These are phyloP conservation scores for Diadema setosum DNA, from an alignment of 35 echinoderm and acorn worm genomes.

Conservation along the genomic window DNA sequence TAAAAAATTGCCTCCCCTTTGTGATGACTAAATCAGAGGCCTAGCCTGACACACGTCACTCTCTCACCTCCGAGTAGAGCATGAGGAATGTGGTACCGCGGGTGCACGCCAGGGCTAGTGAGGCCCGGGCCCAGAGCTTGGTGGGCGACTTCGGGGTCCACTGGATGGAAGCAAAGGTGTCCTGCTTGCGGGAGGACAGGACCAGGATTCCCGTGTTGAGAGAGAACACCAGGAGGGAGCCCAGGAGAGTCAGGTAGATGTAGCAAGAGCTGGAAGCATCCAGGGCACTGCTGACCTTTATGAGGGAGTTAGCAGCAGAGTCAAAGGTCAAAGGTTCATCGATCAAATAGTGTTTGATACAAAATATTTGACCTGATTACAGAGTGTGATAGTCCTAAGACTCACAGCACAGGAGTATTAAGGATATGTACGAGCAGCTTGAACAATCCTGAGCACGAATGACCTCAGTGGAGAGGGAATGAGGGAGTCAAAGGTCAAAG, in stretches of 20 bases:
- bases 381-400: no score
- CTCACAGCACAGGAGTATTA: no score
- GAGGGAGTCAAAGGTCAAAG: no score
- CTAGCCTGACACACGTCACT: not conserved
- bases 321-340: not conserved
- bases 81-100: not conserved
- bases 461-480: no score
- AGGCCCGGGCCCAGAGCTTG: not conserved
- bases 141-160: constrained; percentile 9
- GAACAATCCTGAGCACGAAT: no score
- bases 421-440: no score
- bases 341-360: not conserved
- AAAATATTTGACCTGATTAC: no score
- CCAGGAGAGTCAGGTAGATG: constrained; percentile 34
- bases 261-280: constrained; percentile 54
- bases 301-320: not conserved
- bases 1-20: no score
- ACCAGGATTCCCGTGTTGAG: constrained; percentile 46
- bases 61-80: not conserved
- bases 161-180: not conserved
- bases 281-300: not conserved
- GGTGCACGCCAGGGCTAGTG: not conserved
- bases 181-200: constrained; percentile 24
- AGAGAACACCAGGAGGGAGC: constrained; percentile 38
- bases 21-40: no score